Base-by-base conservation (phyloP, 2,113 vertebrate genomes). In the Thalassarche chlororhynchos region DNA sequence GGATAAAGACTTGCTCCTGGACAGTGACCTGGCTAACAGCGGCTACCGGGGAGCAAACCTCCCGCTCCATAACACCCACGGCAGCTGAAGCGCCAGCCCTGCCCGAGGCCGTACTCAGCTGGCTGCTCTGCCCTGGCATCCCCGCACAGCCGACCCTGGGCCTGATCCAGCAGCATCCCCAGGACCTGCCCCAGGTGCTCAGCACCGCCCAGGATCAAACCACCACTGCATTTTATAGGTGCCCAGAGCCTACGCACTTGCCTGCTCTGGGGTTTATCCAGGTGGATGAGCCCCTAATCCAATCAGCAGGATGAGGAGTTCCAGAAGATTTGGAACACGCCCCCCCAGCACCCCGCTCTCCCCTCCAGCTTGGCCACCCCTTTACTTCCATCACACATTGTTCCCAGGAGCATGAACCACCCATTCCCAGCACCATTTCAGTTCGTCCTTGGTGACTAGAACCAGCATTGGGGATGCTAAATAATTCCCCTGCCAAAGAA, bases 31-130 rank as follows among this genome's bases (percentile, higher is more conserved):
- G 17, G 5, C 68, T n/a, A 14, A 17, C 26, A 38, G n/a, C 3
- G 10, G 19, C 66, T 84, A 0, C 1, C 1, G 13, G 60, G 10
- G 36, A 62, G 11, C 51, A 82, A 66, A 65, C 23, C 46, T 3
- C 49, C 38, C 29, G 15, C 81, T 60, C 44, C 32, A 0, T 8
- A 34, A 36, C 57, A 54, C 72, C 91, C 40, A 16, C 0, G 2
- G 68, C 28, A 52, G 46, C 34, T 8, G 46, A 57, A 36, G 28
- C 4, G 3, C 26, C 4, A 4, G 38, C 62, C 32, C 25, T 71
- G 57, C 32, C 51, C 2, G 1, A 21, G 75, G 57, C 61, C 1
- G 0, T 5, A 4, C 32, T 5, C 29, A 16, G 8, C 16, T 10
- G 46, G 18, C 9, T 6, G 10, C 71, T 47, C n/a, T 84, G 91